Evolutionary conservation across 2,113 vertebrate genomes (phyloP).

Genomic region (Phainopepla nitens): DNA sequence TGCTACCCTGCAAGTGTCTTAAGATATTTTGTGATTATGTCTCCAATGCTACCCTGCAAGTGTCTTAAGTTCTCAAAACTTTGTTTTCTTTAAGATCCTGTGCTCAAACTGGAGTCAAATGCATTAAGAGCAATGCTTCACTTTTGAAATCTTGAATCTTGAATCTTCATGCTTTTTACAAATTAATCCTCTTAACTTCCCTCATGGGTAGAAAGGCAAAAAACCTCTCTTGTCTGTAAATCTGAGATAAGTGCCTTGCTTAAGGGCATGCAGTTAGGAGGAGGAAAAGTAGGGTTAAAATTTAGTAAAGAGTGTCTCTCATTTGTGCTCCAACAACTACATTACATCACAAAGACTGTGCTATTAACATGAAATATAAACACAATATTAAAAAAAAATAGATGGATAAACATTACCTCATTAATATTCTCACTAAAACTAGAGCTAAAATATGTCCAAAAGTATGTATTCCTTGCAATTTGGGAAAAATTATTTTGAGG

Average conservation of each 20-base stretch:
- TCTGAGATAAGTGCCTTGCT: not conserved
- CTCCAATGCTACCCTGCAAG: not conserved
- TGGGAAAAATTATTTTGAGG: not conserved
- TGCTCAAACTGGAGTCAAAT: not conserved
- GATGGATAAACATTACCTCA: not conserved
- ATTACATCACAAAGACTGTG: not conserved
- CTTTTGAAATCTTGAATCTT: no score
- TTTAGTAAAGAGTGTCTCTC: not conserved
- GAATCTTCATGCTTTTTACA: constrained; percentile 4
- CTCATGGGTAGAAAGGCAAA: not conserved
- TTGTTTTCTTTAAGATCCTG: not conserved
- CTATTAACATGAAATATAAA: not conserved
- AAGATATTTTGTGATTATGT: not conserved
- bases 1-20: no score
- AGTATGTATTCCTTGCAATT: not conserved
- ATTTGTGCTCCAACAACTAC: not conserved
- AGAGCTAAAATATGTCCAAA: not conserved
- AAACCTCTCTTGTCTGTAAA: constrained; percentile 17
- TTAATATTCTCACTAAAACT: not conserved
- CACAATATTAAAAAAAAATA: not conserved
- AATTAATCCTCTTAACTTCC: constrained; percentile 37
- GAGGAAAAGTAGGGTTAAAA: constrained; percentile 27
- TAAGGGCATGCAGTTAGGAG: not conserved
- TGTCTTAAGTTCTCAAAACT: not conserved
- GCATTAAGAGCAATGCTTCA: not conserved